Base-by-base conservation (phyloP, 1,140 invertebrate species). In the Megathymus violae region DNA sequence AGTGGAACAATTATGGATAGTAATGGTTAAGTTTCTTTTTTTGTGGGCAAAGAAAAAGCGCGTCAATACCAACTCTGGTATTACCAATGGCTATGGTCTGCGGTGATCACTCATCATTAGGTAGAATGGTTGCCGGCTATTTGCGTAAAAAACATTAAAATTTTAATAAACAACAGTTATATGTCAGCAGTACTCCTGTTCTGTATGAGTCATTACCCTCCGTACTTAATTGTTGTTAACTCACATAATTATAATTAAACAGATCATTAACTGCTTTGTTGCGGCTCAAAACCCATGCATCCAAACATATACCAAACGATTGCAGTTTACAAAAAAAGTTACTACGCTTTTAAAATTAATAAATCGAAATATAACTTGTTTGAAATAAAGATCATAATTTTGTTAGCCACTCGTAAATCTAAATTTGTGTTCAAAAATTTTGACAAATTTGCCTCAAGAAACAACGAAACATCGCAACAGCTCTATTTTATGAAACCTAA, bases 201-300 rank as follows among this genome's bases (percentile, higher is more conserved):
- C 46, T 66, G 54, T 60, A 78, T 62, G 70, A 48, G 44, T 71
- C 73, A 80, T 78, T 80, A 71, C 48, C 50, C 11, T 31, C 16
- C 58, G 58, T 61, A 56, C 71, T 67, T 59, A 71, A 80, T 72
- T 74, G 67, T 67, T 71, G 41, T 51, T 56, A 67, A 69, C 63
- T 56, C 56, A 62, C 48, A 38, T 66, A 67, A 74, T 80, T 64
- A 64, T 76, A 78, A 78, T 82, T 76, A 78, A 79, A 81, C 75
- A 80, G 54, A 62, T 70, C 80, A 82, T 82, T 80, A 80, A 79
- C 69, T 71, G 47, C 62, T 73, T 76, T 64, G 62, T 67, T 69
- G 65, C 61, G 67, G 60, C 31, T 65, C 64, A 60, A 73, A 75
- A 64, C 64, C 34, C 47, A 48, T 41, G 48, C 54, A 46, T 58